Percentiles rank a stretch among this genome's conserved stretches.
Evolutionary conservation across 1,140 invertebrate genomes (phyloP).

Genomic region (Brachionus rotundiformis): DNA sequence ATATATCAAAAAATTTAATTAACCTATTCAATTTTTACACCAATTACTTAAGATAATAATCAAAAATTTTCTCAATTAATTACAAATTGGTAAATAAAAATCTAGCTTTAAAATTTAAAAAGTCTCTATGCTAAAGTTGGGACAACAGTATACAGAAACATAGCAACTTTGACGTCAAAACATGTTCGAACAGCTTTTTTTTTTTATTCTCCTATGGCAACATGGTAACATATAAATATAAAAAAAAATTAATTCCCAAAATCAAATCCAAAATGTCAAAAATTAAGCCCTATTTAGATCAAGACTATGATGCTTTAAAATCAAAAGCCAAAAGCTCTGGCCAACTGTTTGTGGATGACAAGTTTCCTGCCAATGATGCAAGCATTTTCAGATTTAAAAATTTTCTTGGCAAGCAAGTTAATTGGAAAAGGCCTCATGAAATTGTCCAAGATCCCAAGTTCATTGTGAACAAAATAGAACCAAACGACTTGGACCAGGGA

Average conservation of each 20-base stretch:
- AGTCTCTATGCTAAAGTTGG: too few species aligned
- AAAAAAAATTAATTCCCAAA: not conserved
- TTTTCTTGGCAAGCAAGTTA: conserved; percentile 60
- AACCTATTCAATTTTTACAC: too few species aligned
- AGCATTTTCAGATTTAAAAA: conserved; percentile 66
- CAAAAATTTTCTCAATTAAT: too few species aligned
- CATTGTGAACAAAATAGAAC: conserved; percentile 54
- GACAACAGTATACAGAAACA: not conserved
- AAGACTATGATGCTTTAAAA: not conserved
- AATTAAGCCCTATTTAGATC: not conserved
- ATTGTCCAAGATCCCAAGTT: conserved; percentile 56
- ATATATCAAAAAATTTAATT: too few species aligned
- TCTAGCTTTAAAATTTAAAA: too few species aligned
- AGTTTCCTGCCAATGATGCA: conserved; percentile 69
- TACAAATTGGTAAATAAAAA: too few species aligned
- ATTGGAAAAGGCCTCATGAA: conserved; percentile 65
- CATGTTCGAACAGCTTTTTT: not conserved
- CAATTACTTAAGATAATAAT: too few species aligned
- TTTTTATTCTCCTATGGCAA: not conserved
- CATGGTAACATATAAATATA: not conserved
- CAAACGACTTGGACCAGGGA: conserved; percentile 71
- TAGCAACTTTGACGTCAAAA: not conserved
- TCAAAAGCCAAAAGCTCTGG: conserved; percentile 60
- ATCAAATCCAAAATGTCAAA: not conserved
- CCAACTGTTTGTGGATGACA: conserved; percentile 72